Conservation (phyloP, 2,888 invertebrate genomes). For the Tupiocoris notatus region DNA sequence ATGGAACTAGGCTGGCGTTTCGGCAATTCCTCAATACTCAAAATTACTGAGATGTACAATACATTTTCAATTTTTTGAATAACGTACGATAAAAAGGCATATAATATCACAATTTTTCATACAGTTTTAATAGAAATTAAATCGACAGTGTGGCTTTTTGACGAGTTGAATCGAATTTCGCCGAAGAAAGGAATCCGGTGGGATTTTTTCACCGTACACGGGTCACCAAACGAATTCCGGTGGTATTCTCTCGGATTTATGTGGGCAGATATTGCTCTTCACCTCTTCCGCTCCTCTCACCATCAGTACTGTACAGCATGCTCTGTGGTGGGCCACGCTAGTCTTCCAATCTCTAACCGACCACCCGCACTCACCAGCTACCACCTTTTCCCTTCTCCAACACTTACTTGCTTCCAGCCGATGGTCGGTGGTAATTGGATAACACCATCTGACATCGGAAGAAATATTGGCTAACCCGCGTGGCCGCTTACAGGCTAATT, state of each 20-base stretch:
- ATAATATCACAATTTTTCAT: no score
- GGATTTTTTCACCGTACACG: constrained; percentile 17
- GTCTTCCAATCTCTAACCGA: no score
- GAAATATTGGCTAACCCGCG: background rate
- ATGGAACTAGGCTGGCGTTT: no score
- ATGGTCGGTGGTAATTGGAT: background rate
- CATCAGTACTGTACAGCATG: background rate
- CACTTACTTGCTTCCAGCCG: background rate
- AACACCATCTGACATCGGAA: background rate
- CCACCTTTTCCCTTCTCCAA: background rate
- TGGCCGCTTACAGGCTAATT: background rate
- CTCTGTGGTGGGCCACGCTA: no score
- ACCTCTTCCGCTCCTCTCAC: background rate
- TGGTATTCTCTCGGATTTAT: constrained; percentile 28
- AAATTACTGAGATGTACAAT: no score
- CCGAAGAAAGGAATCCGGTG: background rate
- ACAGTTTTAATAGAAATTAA: no score
- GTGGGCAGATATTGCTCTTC: constrained; percentile 25
- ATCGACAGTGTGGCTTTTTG: background rate
- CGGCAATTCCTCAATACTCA: no score
- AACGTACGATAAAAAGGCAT: no score
- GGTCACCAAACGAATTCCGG: constrained; percentile 30
- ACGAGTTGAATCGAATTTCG: background rate
- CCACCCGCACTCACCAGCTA: background rate
- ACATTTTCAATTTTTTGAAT: no score